These are phyloP conservation scores for Astreopora myriophthalma DNA, from an alignment of 64 coral and sea anemone species.

Conservation along the genomic window DNA sequence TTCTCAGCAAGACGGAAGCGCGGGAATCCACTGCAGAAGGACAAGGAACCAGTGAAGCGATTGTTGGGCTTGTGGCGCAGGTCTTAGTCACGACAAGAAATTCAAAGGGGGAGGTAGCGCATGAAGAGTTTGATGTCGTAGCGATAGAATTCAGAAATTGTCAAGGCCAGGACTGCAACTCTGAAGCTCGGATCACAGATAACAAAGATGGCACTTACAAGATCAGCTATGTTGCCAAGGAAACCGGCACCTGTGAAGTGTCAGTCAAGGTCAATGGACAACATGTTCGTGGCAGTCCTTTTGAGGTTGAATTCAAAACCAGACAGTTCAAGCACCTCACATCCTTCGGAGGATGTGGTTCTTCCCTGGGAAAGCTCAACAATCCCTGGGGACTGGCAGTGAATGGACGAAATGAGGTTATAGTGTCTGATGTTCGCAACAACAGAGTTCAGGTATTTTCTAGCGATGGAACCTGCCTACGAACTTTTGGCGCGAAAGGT, in stretches of 20 bases:
- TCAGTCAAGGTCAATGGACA: conserved; percentile 38
- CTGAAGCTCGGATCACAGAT: conserved; percentile 8
- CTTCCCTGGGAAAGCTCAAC: not conserved
- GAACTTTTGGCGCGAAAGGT: conserved; percentile 25
- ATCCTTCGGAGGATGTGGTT: conserved; percentile 14
- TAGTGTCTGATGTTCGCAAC: conserved; percentile 7
- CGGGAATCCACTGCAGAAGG: conserved; percentile 29
- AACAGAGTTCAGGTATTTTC: conserved; percentile 30
- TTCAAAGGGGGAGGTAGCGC: not conserved
- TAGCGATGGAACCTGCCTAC: not conserved
- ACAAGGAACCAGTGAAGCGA: conserved; percentile 36
- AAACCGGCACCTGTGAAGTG: not conserved
- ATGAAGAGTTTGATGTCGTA: conserved; percentile 11
- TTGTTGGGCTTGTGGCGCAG: conserved; percentile 42
- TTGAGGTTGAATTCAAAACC: conserved; percentile 12
- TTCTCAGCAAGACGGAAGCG: not conserved
- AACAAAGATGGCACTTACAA: conserved; percentile 57
- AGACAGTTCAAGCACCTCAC: conserved; percentile 16
- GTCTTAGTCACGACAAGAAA: conserved; percentile 29
- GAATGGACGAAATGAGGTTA: conserved; percentile 23
- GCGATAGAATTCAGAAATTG: conserved; percentile 17
- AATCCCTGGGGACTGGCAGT: conserved; percentile 43
- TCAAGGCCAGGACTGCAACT: not conserved
- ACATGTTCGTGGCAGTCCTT: conserved; percentile 53
- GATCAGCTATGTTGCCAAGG: conserved; percentile 18